Percentiles rank a stretch among this genome's conserved stretches.
These are phyloP conservation scores for Neotoma lepida DNA, from an alignment of 2,113 vertebrate genomes.

Conservation along the genomic window DNA sequence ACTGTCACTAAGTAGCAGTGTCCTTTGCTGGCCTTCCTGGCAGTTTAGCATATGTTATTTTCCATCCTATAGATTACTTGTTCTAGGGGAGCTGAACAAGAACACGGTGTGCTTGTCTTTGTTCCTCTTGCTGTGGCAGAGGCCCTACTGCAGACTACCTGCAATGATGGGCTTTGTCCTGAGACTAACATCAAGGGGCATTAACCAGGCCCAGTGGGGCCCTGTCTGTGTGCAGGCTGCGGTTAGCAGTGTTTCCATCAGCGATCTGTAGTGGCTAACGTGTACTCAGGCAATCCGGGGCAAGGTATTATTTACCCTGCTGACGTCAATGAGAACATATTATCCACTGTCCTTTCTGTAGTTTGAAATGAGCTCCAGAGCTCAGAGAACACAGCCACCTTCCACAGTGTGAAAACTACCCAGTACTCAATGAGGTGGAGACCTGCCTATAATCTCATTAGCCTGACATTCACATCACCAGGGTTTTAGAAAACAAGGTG, in stretches of 20 bases:
- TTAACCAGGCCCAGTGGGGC: background rate
- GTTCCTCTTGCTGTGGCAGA: background rate
- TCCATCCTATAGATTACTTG: background rate
- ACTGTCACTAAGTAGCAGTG: background rate
- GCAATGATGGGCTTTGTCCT: background rate
- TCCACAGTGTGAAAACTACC: background rate
- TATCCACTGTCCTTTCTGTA: slow-evolving; percentile 69
- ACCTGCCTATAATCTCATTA: background rate
- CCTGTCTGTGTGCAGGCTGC: background rate
- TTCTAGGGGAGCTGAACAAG: background rate
- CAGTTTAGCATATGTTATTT: background rate
- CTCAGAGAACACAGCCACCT: slow-evolving; percentile 46
- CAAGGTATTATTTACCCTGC: slow-evolving; percentile 74
- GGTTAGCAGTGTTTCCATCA: slow-evolving; percentile 16
- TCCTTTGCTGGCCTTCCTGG: background rate
- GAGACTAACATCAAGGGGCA: background rate
- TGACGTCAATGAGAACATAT: slow-evolving; percentile 80
- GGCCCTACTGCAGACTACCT: background rate
- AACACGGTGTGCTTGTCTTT: fast-evolving
- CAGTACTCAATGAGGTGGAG: background rate
- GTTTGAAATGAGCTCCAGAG: slow-evolving; percentile 71
- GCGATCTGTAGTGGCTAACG: slow-evolving; percentile 17
- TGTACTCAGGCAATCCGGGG: slow-evolving; percentile 59
- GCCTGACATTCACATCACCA: slow-evolving; percentile 46
- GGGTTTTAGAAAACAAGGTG: slow-evolving; percentile 71